Evolutionary conservation across 2,113 vertebrate species (phyloP), one percentile per base, ranked within the genome.

Genomic region (Sarotherodon lohbergeri): DNA sequence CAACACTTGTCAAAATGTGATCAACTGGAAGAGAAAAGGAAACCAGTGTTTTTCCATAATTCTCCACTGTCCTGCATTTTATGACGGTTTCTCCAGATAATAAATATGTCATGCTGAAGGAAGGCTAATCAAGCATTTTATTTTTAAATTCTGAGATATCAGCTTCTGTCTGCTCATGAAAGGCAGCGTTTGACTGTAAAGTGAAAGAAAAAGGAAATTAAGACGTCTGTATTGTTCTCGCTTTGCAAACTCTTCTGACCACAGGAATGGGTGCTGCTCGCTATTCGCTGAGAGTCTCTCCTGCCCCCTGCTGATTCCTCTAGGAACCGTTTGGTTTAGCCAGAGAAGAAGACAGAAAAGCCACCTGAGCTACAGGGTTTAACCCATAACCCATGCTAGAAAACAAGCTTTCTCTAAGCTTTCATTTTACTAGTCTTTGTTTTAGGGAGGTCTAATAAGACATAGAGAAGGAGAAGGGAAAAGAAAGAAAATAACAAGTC

Each of bases 231-330:
- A 85, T 24, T 36, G 34, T 19, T 90, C 57, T 52, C 29, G 79
- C 39, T 57, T 84, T 32, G 82, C 24, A 88, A 82, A 88, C 50
- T 82, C 66, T 55, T 48, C 59, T 73, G 59, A 87, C 76, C 73
- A 86, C 12, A 39, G 27, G 24, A 17, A 34, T 13, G 19, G 34
- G 13, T 41, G 71, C 39, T 66, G 59, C 82, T 22, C 16, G 10
- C 39, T 43, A 27, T 76, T 12, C 52, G 34, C 5, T 88, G 92
- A 94, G 84, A 84, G 87, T 83, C 92, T 94, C 88, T 93, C 80
- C 91, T 94, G 92, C 90, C 91, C 92, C 93, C 92, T 94, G 85
- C 90, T 95, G 90, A 82, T 87, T 84, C 55, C 52, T 57, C 43
- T 24, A 76, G 87, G 34, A 76, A 57, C 9, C 1, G 5, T 83